phyloP scores from a whole-genome alignment of 2,113 vertebrate genomes.

The Oryzias melastigma region DNA sequence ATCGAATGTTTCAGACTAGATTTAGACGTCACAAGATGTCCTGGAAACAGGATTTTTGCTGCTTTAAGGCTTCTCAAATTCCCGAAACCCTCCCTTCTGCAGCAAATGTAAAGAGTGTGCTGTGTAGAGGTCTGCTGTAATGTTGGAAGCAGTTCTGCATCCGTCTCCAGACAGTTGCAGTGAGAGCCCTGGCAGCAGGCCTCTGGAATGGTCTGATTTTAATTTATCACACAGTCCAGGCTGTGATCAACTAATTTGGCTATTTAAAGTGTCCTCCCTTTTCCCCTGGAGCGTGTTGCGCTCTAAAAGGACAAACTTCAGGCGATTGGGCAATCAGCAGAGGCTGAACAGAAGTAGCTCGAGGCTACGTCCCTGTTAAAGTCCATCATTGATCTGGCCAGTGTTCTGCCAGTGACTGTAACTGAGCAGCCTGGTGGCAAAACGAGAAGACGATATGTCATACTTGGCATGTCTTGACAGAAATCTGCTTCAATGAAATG shows the following conservation, averaged over 20 bases:
- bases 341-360: too few relatives aligned
- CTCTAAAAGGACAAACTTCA: background rate
- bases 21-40: background rate
- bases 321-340: background rate
- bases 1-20: background rate
- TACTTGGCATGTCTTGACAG: too few relatives aligned
- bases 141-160: conserved; percentile 21
- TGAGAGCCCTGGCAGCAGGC: conserved; percentile 31
- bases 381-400: too few relatives aligned
- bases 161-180: conserved; percentile 48
- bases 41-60: too few relatives aligned
- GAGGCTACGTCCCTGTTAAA: too few relatives aligned
- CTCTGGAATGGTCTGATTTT: conserved; percentile 27
- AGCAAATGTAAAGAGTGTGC: too few relatives aligned
- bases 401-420: too few relatives aligned
- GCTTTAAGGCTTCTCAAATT: too few relatives aligned
- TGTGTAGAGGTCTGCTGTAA: conserved; percentile 14
- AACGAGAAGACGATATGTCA: too few relatives aligned
- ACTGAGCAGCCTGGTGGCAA: too few relatives aligned
- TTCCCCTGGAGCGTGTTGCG: background rate
- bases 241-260: conserved; percentile 46
- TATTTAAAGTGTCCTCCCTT: conserved; percentile 25
- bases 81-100: conserved; percentile 3
- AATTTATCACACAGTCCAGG: conserved; percentile 48
- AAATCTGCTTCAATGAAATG: too few relatives aligned